Base-by-base conservation (phyloP, 2,113 vertebrate species). In the Muscicapa adusta region DNA sequence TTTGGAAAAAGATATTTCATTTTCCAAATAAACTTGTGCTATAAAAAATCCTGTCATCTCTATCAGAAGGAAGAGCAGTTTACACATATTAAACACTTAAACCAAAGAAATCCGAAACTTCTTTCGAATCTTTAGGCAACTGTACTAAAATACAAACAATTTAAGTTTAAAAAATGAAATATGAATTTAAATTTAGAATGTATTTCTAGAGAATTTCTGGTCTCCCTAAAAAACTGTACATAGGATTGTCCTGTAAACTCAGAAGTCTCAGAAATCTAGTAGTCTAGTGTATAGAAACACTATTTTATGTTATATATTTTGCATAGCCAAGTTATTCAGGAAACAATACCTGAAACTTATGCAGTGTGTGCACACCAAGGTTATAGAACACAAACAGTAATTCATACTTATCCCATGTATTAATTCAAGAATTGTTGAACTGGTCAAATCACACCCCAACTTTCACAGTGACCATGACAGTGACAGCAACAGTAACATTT, bases 401-500 rank as follows among this genome's bases (percentile, higher is more conserved):
- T 23, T 62, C 56, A 80, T 13, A 18, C 22, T 57, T 57, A 51
- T 48, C 2, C 18, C 34, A 40, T 40, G 4, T 5, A 61, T 43
- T 33, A 79, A 36, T 8, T 83, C 28, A 58, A 40, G 18, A 36
- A 56, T 50, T 62, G 29, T 23, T 10, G 4, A 53, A 29, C 16
- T 62, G 54, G 12, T 84, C 18, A 73, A 65, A 70, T 20, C 3
- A 1, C 65, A 81, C 19, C 48, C 54, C 20, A 31, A 79, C 18
- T 70, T 91, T 53, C 72, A 50, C 8, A 84, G 61, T 19, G 77
- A 91, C 72, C 60, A 26, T 3, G 24, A 77, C 80, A 95, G 89
- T 86, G 86, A 96, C 88, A 94, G 78, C 61, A 95, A 74, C 71
- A 86, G 34, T 53, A 81, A 74, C 89, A 47, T 71, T 91, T 77